phyloP scores from a whole-genome alignment of 2,888 invertebrate genomes.

The Ormyrus thymus region DNA sequence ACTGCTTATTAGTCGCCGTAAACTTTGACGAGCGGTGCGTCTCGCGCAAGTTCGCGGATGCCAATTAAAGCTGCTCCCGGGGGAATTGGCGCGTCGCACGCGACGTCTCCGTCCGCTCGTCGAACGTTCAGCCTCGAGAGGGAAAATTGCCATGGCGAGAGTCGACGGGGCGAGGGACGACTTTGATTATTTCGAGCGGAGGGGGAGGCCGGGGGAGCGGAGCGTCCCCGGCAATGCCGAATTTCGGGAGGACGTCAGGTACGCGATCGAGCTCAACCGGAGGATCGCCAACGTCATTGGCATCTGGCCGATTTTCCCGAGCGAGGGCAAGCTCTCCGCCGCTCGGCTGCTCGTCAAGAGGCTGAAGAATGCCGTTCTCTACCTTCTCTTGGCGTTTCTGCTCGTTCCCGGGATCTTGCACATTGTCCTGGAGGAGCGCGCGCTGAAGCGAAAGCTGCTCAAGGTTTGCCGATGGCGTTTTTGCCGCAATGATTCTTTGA shows the following conservation, averaged over 20 bases:
- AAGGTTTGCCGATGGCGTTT: slow-evolving; percentile 17
- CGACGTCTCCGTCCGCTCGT: background rate
- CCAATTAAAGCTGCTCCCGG: too few relatives aligned
- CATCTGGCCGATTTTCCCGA: slow-evolving; percentile 45
- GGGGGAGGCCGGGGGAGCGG: too few relatives aligned
- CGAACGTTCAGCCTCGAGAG: background rate
- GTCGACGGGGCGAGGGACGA: background rate
- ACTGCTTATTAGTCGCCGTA: too few relatives aligned
- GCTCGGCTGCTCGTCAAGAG: background rate
- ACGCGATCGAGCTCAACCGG: slow-evolving; percentile 48
- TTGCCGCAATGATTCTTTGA: too few relatives aligned
- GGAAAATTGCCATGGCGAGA: too few relatives aligned
- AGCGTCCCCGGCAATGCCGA: background rate
- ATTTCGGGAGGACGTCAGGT: slow-evolving; percentile 32
- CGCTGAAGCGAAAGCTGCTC: slow-evolving; percentile 28
- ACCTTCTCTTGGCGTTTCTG: slow-evolving; percentile 29
- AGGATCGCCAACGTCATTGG: slow-evolving; percentile 52
- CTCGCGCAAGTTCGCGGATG: too few relatives aligned
- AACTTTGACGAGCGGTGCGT: too few relatives aligned
- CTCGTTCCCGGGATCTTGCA: slow-evolving; percentile 39
- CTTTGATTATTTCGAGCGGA: slow-evolving; percentile 9
- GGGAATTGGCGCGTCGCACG: too few relatives aligned
- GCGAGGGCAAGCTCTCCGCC: background rate
- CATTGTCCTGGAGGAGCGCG: slow-evolving; percentile 26
- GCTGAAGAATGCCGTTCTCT: slow-evolving; percentile 11